A percentile compares a stretch with the other conserved stretches of the same genome.
phyloP scores from a whole-genome alignment of 2,888 invertebrate species.

The Aleiodes testaceus region DNA sequence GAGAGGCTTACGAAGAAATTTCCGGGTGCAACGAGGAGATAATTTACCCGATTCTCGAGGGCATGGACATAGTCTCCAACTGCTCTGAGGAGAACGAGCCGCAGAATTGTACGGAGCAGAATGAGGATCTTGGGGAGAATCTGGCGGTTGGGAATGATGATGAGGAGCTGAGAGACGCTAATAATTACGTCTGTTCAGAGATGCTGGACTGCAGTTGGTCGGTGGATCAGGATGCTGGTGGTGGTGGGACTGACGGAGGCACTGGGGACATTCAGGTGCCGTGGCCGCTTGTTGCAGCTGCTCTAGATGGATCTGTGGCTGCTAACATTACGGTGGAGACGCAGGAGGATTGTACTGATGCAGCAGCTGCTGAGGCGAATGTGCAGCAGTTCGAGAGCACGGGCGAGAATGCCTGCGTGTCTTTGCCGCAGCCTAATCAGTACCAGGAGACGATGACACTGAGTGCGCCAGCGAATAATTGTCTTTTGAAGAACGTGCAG shows the following conservation, averaged over 20 bases:
- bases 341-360: conserved; percentile 66
- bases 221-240: conserved; percentile 59
- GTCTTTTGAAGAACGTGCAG: conserved; percentile 68
- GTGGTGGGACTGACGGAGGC: conserved; percentile 57
- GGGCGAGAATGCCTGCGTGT: conserved; percentile 63
- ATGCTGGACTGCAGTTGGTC: conserved; percentile 70
- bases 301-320: conserved; percentile 71
- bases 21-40: conserved; percentile 70
- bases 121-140: conserved; percentile 49
- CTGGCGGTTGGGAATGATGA: conserved; percentile 72
- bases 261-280: conserved; percentile 76
- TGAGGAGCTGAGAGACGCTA: conserved; percentile 83
- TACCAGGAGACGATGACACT: conserved; percentile 57
- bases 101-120: conserved; percentile 55
- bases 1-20: conserved; percentile 70
- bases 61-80: conserved; percentile 67
- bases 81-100: conserved; percentile 60
- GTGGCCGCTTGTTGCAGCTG: conserved; percentile 75
- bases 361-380: conserved; percentile 48
- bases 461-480: conserved; percentile 57
- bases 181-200: conserved; percentile 80
- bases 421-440: conserved; percentile 63
- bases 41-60: conserved; percentile 69
- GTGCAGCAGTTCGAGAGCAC: conserved; percentile 33
- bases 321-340: conserved; percentile 67